These are phyloP conservation scores for Microcaecilia unicolor DNA, from an alignment of 2,797 vertebrate species.

Conservation along the genomic window DNA sequence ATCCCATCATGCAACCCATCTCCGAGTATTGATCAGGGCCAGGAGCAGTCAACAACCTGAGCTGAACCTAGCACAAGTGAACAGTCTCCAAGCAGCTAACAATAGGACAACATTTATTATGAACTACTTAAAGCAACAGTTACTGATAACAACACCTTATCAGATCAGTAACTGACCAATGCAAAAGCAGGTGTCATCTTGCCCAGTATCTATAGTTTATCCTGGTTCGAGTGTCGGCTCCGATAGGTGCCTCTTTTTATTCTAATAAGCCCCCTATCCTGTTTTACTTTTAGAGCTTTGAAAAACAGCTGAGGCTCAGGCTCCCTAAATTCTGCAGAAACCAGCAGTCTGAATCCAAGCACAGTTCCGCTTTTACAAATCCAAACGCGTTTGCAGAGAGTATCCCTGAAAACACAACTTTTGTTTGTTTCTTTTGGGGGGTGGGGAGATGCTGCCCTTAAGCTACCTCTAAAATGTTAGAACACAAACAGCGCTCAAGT, in stretches of 20 bases:
- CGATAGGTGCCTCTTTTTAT: slow-evolving; percentile 34
- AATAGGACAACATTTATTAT: not conserved
- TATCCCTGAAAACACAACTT: too few species aligned
- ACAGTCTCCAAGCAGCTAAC: slow-evolving; percentile 7
- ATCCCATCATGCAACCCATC: fast-evolving
- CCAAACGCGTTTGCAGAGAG: not conserved
- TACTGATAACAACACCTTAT: too few species aligned
- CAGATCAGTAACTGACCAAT: slow-evolving; percentile 35
- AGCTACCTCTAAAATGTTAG: slow-evolving; percentile 25
- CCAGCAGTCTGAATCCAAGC: not conserved
- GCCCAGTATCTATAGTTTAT: slow-evolving; percentile 40
- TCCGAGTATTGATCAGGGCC: not conserved
- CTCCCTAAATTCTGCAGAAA: not conserved
- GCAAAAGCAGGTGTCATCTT: slow-evolving; percentile 55
- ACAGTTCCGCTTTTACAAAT: not conserved
- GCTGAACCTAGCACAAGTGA: slow-evolving; percentile 12
- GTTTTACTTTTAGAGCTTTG: slow-evolving; percentile 22
- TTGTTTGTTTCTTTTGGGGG: too few species aligned
- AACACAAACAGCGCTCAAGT: slow-evolving; percentile 15
- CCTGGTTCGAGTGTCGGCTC: slow-evolving; percentile 32
- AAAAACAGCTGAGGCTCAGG: not conserved
- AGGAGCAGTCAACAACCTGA: not conserved
- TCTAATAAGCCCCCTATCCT: slow-evolving; percentile 22
- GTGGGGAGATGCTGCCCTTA: too few species aligned
- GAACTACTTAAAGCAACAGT: too few species aligned